phyloP scores from a whole-genome alignment of 2,797 vertebrate genomes.

The Parauchenoglanis ngamensis region DNA sequence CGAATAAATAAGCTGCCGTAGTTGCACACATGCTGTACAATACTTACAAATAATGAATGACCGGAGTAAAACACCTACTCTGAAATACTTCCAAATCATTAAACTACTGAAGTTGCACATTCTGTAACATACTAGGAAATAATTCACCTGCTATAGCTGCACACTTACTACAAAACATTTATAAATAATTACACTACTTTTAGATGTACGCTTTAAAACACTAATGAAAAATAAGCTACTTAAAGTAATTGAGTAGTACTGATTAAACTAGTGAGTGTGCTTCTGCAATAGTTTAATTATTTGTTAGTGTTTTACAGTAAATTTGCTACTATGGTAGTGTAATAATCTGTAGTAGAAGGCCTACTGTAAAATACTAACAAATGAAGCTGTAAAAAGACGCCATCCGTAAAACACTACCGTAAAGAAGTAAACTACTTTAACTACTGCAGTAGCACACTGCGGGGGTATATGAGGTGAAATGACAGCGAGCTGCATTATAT shows the following conservation, averaged over 20 bases:
- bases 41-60: not conserved
- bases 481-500: not conserved
- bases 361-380: not conserved
- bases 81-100: not conserved
- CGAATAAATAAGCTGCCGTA: not conserved
- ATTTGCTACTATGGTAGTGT: not conserved
- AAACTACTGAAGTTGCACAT: not conserved
- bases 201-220: no score
- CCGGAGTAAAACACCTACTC: not conserved
- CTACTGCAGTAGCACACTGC: not conserved
- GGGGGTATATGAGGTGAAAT: not conserved
- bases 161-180: no score
- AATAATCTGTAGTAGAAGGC: not conserved
- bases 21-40: not conserved
- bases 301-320: not conserved
- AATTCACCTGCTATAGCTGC: no score
- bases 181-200: no score
- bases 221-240: not conserved
- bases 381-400: not conserved
- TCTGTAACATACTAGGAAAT: no score
- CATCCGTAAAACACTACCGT: no score
- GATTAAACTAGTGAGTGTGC: not conserved
- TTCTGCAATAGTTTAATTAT: not conserved
- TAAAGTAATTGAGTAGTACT: not conserved
- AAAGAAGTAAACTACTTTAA: not conserved